Evolutionary conservation across 1,140 invertebrate genomes (phyloP).

Genomic region (Batillaria attramentaria): DNA sequence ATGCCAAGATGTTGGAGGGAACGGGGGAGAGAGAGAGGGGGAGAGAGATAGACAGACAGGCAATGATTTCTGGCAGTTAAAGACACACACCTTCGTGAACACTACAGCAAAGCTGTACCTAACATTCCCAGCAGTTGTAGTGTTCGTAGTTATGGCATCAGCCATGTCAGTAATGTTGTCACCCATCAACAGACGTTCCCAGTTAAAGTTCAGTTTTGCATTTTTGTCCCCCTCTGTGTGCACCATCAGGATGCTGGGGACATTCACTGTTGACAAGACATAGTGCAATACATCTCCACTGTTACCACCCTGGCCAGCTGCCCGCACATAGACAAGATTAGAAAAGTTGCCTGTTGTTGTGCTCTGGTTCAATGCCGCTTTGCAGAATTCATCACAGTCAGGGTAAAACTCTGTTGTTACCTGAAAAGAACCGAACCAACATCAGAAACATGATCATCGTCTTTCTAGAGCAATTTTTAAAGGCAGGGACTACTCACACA

Average conservation of each 20-base stretch:
- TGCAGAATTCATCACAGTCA: slow-evolving; percentile 41
- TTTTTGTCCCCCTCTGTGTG: slow-evolving; percentile 25
- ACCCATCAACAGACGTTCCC: slow-evolving; percentile 40
- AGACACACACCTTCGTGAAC: too few relatives aligned
- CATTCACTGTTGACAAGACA: slow-evolving; percentile 47
- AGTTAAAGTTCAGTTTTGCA: slow-evolving; percentile 40
- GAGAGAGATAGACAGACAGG: not conserved
- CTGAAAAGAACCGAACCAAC: slow-evolving; percentile 34
- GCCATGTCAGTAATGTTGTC: slow-evolving; percentile 30
- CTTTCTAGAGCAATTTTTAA: not conserved
- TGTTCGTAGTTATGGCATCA: slow-evolving; percentile 33
- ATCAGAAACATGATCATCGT: not conserved
- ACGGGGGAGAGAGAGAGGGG: too few relatives aligned
- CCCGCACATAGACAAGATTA: slow-evolving; percentile 51
- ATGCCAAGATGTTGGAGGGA: too few relatives aligned
- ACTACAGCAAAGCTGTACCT: slow-evolving; percentile 47
- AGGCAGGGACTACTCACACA: too few relatives aligned
- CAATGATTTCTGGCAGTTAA: not conserved
- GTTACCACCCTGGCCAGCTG: slow-evolving; percentile 40
- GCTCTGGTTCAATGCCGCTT: not conserved
- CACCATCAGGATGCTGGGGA: slow-evolving; percentile 44
- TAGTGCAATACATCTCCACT: slow-evolving; percentile 49
- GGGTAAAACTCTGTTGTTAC: slow-evolving; percentile 31
- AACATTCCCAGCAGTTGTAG: slow-evolving; percentile 15
- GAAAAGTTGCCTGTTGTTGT: slow-evolving; percentile 14